Base-by-base conservation (phyloP, 2,888 invertebrate genomes). In the Yponomeuta plumbellus region DNA sequence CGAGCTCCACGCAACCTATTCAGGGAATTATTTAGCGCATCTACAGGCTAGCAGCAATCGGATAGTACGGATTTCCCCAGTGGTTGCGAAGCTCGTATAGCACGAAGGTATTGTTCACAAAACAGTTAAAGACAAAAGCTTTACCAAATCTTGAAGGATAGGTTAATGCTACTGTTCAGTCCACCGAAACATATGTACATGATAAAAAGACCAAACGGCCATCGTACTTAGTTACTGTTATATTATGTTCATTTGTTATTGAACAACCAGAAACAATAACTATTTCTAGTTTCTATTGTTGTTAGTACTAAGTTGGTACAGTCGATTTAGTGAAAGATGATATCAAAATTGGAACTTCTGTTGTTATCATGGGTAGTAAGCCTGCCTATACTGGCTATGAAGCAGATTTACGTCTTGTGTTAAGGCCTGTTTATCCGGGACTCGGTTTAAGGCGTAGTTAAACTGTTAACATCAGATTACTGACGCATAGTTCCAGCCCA, bases 1-100 rank as follows among this genome's bases (percentile, higher is more conserved):
- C 44, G 44, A 13, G 21, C 59, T 13, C 21, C 10, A 59, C 22
- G 59, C 22, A 59, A 13, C 59, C 11, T 23, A 59, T 59, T 23
- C 59, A 59, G n/a, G 34, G 61, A 61, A 61, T 61, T 61, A 61
- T 61, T 61, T 61, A 61, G 26, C 23, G 26, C 61, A 61, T 61
- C 34, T 61, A 61, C 26, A 26, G 39, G 34, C 23, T 23, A 23
- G 61, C 61, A 23, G 34, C 61, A 61, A 61, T 61, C 61, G 61
- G 61, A 61, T 61, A 61, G n/a, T 34, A 21, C 34, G 34, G 61
- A 61, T 61, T 61, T 34, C 61, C 34, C 26, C 1, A 61, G 26
- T 61, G 61, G 61, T 52, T 52, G 17, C 44, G 44, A 8, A 52
- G 1, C 44, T 52, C 44, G 44, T 52, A 52, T 17, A 52, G 44